Conservation (phyloP, 2,888 invertebrate species). For the Drosophila borealis region DNA sequence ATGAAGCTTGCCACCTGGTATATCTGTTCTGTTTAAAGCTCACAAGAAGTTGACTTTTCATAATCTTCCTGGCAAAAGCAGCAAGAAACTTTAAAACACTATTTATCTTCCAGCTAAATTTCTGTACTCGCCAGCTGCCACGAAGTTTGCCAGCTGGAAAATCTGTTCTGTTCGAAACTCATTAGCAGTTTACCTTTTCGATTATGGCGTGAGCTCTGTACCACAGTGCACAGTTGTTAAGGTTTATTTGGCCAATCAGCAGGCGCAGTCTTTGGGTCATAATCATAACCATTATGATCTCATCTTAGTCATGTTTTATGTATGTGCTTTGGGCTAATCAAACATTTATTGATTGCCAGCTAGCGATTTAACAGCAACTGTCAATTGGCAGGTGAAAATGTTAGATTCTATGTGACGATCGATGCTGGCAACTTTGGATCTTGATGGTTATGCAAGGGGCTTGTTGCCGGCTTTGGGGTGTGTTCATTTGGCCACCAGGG, state of each 20-base stretch:
- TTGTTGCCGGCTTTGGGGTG: constrained; percentile 3
- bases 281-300: constrained; percentile 30
- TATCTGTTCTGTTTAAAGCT: background rate
- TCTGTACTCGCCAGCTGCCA: background rate
- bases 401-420: constrained; percentile 50
- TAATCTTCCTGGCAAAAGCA: too few relatives aligned
- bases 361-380: constrained; percentile 34
- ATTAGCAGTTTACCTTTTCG: too few relatives aligned
- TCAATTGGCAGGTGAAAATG: constrained; percentile 49
- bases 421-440: background rate
- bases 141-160: background rate
- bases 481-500: constrained; percentile 13
- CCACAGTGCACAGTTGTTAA: constrained; percentile 45
- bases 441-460: constrained; percentile 30
- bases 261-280: constrained; percentile 25
- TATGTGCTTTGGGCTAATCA: constrained; percentile 66
- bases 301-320: constrained; percentile 68
- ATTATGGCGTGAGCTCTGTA: background rate
- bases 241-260: constrained; percentile 44
- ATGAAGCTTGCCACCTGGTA: background rate
- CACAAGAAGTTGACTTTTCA: background rate
- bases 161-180: background rate
- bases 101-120: background rate
- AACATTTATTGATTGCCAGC: constrained; percentile 53
- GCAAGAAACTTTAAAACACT: too few relatives aligned